These are phyloP conservation scores for Odontophorus gujanensis DNA, from an alignment of 2,113 vertebrate species.

Conservation along the genomic window DNA sequence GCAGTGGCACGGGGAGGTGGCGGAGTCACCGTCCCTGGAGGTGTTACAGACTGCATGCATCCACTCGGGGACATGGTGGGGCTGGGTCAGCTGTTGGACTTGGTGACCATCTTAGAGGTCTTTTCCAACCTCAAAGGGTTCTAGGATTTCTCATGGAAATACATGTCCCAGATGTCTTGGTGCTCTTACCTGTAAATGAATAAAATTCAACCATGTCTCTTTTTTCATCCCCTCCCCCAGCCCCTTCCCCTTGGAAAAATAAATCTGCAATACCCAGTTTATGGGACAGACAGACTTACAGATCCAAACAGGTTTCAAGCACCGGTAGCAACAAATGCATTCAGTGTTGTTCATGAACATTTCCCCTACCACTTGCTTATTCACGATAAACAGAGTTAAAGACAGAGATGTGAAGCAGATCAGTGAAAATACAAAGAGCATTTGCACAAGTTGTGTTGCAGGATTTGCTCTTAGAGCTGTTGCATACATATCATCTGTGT, in stretches of 20 bases:
- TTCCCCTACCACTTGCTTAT: background rate
- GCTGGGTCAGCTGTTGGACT: too few relatives aligned
- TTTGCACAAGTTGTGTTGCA: background rate
- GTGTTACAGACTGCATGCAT: too few relatives aligned
- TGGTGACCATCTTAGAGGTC: too few relatives aligned
- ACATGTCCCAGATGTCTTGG: background rate
- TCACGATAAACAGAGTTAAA: rapidly evolving
- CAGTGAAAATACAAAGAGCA: background rate
- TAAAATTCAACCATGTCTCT: background rate
- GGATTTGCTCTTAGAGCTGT: background rate
- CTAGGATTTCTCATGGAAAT: background rate
- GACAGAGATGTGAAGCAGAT: background rate
- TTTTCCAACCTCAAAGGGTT: too few relatives aligned
- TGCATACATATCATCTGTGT: rapidly evolving
- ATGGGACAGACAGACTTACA: background rate
- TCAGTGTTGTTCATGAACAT: background rate
- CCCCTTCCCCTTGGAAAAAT: background rate
- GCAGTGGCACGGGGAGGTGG: too few relatives aligned
- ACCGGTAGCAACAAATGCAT: background rate
- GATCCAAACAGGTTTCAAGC: background rate
- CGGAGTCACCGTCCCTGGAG: too few relatives aligned
- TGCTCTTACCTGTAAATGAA: background rate
- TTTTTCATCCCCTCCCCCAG: background rate
- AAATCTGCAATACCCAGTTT: background rate
- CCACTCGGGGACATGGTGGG: too few relatives aligned